A percentile compares a stretch with the other conserved stretches of the same genome.
phyloP scores from a whole-genome alignment of 2,113 vertebrate species.

The Rousettus leschenaultii region DNA sequence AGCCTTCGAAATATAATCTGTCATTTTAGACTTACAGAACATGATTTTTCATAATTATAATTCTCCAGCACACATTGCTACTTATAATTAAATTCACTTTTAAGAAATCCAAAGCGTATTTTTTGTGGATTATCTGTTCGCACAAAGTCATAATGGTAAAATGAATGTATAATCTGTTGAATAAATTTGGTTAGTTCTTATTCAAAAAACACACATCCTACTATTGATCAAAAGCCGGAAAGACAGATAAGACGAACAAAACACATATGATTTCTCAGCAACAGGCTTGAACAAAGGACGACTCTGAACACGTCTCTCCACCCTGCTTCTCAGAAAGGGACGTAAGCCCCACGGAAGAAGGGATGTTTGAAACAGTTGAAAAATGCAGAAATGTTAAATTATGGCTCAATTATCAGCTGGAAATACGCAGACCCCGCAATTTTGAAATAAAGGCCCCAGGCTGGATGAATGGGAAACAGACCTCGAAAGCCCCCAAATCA shows the following conservation, averaged over 20 bases:
- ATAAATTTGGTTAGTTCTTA: conserved; percentile 78
- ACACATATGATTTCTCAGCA: conserved; percentile 61
- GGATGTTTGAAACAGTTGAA: conserved; percentile 59
- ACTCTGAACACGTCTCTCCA: conserved; percentile 51
- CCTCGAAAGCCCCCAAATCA: background rate
- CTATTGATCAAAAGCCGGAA: conserved; percentile 76
- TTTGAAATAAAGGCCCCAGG: conserved; percentile 53
- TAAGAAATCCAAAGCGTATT: conserved; percentile 80
- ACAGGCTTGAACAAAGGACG: conserved; percentile 65
- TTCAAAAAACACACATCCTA: conserved; percentile 62
- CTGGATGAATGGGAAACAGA: background rate
- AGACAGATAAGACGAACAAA: conserved; percentile 76
- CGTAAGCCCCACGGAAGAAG: conserved; percentile 51
- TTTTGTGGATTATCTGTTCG: conserved; percentile 81
- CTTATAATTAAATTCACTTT: conserved; percentile 88
- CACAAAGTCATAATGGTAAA: conserved; percentile 78
- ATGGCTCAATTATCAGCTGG: conserved; percentile 32
- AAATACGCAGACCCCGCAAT: conserved; percentile 17
- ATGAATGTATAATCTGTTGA: conserved; percentile 83
- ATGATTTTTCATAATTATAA: conserved; percentile 84
- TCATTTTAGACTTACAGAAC: conserved; percentile 84
- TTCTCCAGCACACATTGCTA: conserved; percentile 81
- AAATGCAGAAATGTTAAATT: conserved; percentile 70
- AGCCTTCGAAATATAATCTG: conserved; percentile 87
- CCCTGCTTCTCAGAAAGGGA: background rate